A percentile compares a stretch with the other conserved stretches of the same genome.
Evolutionary conservation across 2,113 vertebrate species (phyloP).

Genomic region (Myiopsitta monachus): DNA sequence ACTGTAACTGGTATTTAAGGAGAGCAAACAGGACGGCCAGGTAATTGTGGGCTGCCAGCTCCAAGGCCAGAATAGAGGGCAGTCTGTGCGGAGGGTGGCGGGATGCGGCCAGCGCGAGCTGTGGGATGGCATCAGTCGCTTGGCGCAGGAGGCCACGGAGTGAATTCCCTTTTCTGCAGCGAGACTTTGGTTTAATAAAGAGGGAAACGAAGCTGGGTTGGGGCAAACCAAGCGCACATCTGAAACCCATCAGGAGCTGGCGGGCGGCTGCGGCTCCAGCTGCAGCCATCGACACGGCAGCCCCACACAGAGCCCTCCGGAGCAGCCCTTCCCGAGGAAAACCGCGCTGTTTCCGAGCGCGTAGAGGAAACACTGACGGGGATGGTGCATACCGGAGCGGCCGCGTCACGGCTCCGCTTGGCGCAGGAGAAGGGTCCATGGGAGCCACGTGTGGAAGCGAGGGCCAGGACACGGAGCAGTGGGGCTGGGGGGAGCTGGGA

Average conservation of each 20-base stretch:
- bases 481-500: not conserved
- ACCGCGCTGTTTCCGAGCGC: not conserved
- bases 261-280: not conserved
- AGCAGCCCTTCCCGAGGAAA: not conserved
- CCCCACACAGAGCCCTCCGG: not conserved
- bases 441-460: constrained; percentile 17
- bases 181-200: not conserved
- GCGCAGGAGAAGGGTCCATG: not conserved
- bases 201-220: not conserved
- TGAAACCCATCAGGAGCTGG: constrained; percentile 22
- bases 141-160: not conserved
- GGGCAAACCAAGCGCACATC: not conserved
- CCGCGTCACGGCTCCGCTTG: constrained; percentile 38
- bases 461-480: not conserved
- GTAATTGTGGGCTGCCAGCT: not conserved
- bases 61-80: not conserved
- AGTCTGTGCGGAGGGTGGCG: not conserved
- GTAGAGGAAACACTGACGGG: constrained; percentile 27
- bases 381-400: constrained; percentile 16
- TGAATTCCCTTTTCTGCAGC: not conserved
- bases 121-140: not conserved
- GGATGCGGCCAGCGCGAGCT: not conserved
- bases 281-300: constrained; percentile 8
- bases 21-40: constrained; percentile 5
- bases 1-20: constrained; percentile 14